Evolutionary conservation across 1,140 invertebrate genomes (phyloP).

Genomic region (Procambarus virginalis): DNA sequence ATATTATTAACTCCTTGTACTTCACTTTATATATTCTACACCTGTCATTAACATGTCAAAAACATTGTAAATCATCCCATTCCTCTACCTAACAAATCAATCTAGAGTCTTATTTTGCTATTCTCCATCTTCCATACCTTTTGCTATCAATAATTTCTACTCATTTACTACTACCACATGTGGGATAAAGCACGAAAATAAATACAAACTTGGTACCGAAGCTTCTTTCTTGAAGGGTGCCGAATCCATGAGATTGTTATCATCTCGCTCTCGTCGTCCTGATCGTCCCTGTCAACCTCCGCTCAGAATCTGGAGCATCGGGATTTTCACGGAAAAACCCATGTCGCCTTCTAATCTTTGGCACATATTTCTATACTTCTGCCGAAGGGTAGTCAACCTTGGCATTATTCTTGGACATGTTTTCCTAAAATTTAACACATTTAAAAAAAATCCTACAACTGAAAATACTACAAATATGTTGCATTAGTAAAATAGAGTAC

Average conservation of each 20-base stretch:
- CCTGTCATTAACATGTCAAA: no score
- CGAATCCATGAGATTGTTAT: conserved; percentile 75
- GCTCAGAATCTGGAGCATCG: conserved; percentile 91
- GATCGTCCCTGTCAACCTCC: conserved; percentile 80
- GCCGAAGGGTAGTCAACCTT: conserved; percentile 95
- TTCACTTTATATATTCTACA: no score
- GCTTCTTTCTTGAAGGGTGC: conserved; percentile 75
- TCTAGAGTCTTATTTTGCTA: no score
- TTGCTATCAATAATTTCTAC: no score
- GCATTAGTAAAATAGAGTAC: no score
- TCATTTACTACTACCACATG: no score
- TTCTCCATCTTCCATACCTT: no score
- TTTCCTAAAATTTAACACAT: conserved; percentile 77
- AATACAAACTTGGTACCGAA: conserved; percentile 47
- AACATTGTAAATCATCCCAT: no score
- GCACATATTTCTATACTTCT: conserved; percentile 96
- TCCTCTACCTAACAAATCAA: no score
- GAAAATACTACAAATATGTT: no score
- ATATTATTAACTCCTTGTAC: no score
- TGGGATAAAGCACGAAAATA: not conserved
- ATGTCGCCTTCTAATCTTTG: conserved; percentile 94
- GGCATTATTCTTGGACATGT: conserved; percentile 91
- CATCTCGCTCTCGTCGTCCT: conserved; percentile 76
- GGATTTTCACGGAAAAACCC: conserved; percentile 90
- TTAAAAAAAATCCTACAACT: no score